Conservation (phyloP, 2,113 vertebrate species). For the Chloropsis hardwickii region DNA sequence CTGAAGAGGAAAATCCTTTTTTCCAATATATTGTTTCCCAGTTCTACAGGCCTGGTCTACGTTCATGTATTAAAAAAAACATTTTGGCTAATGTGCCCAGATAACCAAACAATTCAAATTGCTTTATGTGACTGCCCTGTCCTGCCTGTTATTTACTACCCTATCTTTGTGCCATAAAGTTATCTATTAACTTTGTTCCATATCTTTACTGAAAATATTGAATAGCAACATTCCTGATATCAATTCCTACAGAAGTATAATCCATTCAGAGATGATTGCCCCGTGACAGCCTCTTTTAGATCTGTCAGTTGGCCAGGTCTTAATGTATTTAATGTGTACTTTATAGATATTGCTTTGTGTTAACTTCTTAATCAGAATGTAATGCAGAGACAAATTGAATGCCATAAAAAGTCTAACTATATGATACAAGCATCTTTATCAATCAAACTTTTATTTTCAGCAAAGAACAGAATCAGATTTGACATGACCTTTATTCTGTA, state of each 20-base stretch:
- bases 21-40: not conserved
- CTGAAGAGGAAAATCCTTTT: not conserved
- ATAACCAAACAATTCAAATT: constrained; percentile 4
- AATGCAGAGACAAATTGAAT: not conserved
- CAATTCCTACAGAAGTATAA: constrained; percentile 27
- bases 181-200: constrained; percentile 45
- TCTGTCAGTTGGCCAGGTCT: constrained; percentile 47
- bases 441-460: constrained; percentile 13
- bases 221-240: constrained; percentile 41
- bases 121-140: constrained; percentile 13
- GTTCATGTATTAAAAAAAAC: not conserved
- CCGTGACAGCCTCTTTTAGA: constrained; percentile 12
- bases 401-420: not conserved
- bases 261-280: constrained; percentile 13
- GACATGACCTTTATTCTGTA: constrained; percentile 22
- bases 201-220: constrained; percentile 44
- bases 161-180: constrained; percentile 27
- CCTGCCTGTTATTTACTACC: not conserved
- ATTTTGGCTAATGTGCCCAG: not conserved
- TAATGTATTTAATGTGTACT: constrained; percentile 59
- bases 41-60: not conserved
- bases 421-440: not conserved
- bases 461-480: constrained; percentile 13
- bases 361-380: constrained; percentile 56
- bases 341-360: constrained; percentile 36